A percentile compares a stretch with the other conserved stretches of the same genome.
phyloP scores from a whole-genome alignment of 2,113 vertebrate genomes.

The Platichthys flesus region DNA sequence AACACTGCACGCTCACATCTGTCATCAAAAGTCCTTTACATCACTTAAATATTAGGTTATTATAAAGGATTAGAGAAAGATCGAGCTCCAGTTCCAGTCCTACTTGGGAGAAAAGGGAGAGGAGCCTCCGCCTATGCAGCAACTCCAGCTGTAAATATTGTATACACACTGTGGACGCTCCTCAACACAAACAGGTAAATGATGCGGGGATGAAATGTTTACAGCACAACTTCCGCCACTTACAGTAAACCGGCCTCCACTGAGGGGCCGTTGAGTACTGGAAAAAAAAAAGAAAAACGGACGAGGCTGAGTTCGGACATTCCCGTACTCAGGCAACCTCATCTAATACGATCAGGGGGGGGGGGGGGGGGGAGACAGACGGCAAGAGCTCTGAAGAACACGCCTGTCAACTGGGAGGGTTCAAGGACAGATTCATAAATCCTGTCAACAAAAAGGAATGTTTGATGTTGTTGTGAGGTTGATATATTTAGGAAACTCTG shows the following conservation, averaged over 20 bases:
- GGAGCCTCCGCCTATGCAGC: conserved; percentile 14
- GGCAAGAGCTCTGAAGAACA: conserved; percentile 66
- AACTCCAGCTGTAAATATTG: conserved; percentile 39
- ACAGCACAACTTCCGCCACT: conserved; percentile 76
- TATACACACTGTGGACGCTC: conserved; percentile 43
- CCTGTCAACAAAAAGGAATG: conserved; percentile 48
- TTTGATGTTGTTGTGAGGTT: conserved; percentile 56
- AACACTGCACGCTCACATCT: background rate
- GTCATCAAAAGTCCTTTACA: background rate
- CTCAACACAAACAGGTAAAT: conserved; percentile 75
- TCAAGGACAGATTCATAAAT: conserved; percentile 58
- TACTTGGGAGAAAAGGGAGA: background rate
- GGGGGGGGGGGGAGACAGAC: background rate
- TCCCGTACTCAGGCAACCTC: conserved; percentile 78
- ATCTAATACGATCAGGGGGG: conserved; percentile 60
- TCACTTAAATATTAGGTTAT: conserved; percentile 49
- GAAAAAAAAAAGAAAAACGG: conserved; percentile 52
- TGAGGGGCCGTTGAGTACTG: conserved; percentile 62
- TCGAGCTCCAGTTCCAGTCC: background rate
- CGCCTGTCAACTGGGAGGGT: conserved; percentile 34
- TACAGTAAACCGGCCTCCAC: conserved; percentile 50
- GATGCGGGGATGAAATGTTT: conserved; percentile 73
- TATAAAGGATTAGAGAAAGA: conserved; percentile 9
- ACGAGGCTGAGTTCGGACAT: conserved; percentile 67
- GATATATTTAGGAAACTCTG: conserved; percentile 30